These are phyloP conservation scores for Danio choprae DNA, from an alignment of 2,797 vertebrate genomes.

Conservation along the genomic window DNA sequence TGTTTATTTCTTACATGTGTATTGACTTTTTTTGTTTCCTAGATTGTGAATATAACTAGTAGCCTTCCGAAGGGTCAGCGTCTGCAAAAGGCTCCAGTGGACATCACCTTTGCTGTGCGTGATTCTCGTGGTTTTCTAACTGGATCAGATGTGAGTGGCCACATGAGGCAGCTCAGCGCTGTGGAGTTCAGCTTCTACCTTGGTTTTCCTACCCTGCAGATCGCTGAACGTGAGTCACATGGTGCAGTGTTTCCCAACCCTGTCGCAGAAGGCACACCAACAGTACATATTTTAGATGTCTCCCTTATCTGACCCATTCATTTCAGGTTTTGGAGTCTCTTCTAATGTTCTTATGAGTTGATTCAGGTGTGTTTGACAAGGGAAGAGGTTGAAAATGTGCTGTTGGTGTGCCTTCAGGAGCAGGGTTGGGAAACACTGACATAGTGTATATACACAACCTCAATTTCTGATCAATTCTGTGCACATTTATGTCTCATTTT, in stretches of 20 bases:
- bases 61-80: slow-evolving; percentile 56
- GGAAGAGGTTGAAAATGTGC: too few species aligned
- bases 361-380: too few species aligned
- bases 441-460: background rate
- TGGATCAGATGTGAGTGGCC: slow-evolving; percentile 88
- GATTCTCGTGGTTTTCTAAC: slow-evolving; percentile 81
- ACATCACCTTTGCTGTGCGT: slow-evolving; percentile 84
- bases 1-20: background rate
- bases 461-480: background rate
- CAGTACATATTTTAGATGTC: too few species aligned
- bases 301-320: too few species aligned
- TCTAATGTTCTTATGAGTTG: too few species aligned
- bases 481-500: background rate
- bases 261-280: too few species aligned
- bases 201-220: slow-evolving; percentile 90
- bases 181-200: slow-evolving; percentile 98
- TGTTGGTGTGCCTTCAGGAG: too few species aligned
- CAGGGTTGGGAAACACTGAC: too few species aligned
- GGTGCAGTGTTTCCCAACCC: too few species aligned
- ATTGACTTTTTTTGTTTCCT: slow-evolving; percentile 42
- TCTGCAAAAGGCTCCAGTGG: slow-evolving; percentile 84
- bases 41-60: slow-evolving; percentile 91
- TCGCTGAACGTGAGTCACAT: slow-evolving; percentile 91
- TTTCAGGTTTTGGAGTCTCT: too few species aligned
- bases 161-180: slow-evolving; percentile 87